phyloP scores from a whole-genome alignment of 2,888 invertebrate species.

The Yponomeuta malinellus region DNA sequence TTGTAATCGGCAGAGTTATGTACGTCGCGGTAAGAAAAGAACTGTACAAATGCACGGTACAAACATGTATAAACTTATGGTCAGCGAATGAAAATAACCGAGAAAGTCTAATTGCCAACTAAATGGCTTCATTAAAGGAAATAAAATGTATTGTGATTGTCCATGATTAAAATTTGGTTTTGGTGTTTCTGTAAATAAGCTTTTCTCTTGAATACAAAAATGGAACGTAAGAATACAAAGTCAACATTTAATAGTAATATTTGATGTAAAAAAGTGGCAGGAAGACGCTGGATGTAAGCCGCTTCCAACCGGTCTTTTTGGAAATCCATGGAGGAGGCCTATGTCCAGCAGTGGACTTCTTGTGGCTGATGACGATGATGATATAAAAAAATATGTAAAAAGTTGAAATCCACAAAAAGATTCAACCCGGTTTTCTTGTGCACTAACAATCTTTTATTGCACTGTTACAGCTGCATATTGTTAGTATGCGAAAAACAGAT shows the following conservation, averaged over 20 bases:
- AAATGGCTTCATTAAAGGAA: slow-evolving; percentile 17
- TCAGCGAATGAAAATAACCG: slow-evolving; percentile 1
- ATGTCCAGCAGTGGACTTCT: no score
- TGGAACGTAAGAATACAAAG: background rate
- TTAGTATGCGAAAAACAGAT: no score
- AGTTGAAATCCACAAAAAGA: no score
- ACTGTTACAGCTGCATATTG: no score
- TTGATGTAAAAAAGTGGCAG: no score
- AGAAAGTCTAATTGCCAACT: slow-evolving; percentile 9
- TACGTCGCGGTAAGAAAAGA: background rate
- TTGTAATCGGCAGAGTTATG: background rate
- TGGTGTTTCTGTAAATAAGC: background rate
- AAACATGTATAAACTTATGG: slow-evolving; percentile 8
- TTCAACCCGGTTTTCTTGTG: no score
- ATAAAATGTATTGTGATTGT: slow-evolving; percentile 12
- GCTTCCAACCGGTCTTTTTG: no score
- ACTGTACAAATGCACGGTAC: background rate
- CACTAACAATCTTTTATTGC: no score
- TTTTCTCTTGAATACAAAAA: background rate
- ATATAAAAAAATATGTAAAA: no score
- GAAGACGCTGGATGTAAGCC: no score
- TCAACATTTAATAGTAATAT: background rate
- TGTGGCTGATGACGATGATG: no score
- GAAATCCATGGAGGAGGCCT: no score
- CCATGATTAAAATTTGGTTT: background rate